Evolutionary conservation across 2,888 invertebrate species (phyloP), one percentile per base, ranked within the genome.

Genomic region (Himalopsyche anomala): DNA sequence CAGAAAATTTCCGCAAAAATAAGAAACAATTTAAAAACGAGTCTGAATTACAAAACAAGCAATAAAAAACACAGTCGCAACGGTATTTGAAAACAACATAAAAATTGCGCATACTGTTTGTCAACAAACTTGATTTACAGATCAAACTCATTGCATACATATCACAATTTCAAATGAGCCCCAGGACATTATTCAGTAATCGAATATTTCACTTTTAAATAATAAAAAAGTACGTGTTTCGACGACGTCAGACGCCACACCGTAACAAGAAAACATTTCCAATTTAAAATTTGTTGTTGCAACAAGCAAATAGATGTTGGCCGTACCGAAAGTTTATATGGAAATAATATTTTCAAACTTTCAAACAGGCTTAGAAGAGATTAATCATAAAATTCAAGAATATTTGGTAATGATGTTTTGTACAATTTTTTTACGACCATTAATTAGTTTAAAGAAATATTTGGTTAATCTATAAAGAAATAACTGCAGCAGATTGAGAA

Each of bases 121-220:
- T 62, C 62, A 62, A 62, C 19, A 62, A 62, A 62, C 19, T 62
- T 62, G 62, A 62, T 19, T 62, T 28, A 19, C 62, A 62, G 62
- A 62, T 62, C 19, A 62, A 28, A 28, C 62, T 62, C 62, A 62
- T 62, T 62, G 28, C 19, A 62, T 19, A 19, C 19, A 11, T 62
- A 62, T 62, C 62, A 62, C 62, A 62, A 62, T 62, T 62, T 62
- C 8, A 62, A 62, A 62, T 62, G 62, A 62, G 62, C 62, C 62
- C 11, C 62, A 3, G 62, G 62, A 28, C 28, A 28, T 28, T 62
- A 62, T 62, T 62, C 19, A 19, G 62, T 62, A 62, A 62, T 56
- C 62, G 19, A 62, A 62, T 62, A 62, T 62, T 62, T 62, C 19
- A 19, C 62, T 19, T 62, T 62, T 62, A 62, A 28, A 62, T 19